A percentile compares a stretch with the other conserved stretches of the same genome.
phyloP scores from a whole-genome alignment of 2,888 invertebrate genomes.

The Drosophila pseudotakahashii region DNA sequence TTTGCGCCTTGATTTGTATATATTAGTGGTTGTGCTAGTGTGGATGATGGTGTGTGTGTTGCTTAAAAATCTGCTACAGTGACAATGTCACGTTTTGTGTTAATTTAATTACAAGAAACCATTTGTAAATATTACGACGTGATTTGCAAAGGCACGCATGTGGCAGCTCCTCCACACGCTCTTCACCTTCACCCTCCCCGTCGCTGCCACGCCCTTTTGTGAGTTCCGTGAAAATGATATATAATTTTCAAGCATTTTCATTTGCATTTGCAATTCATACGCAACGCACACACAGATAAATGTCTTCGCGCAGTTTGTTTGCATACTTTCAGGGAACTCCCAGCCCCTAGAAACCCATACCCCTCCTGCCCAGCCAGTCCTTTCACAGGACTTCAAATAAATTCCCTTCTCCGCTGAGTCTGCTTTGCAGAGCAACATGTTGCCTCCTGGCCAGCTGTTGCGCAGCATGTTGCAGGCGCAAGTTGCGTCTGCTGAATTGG shows the following conservation, averaged over 20 bases:
- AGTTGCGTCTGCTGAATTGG: constrained; percentile 1
- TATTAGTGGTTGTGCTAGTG: constrained; percentile 1
- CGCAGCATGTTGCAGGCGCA: background rate
- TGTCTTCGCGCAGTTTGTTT: constrained; percentile 53
- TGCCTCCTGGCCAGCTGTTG: constrained; percentile 21
- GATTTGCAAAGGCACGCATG: constrained; percentile 72
- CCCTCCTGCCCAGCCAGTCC: background rate
- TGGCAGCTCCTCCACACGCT: background rate
- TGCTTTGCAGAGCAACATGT: constrained; percentile 56
- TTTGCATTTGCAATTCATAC: constrained; percentile 71
- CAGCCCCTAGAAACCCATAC: background rate
- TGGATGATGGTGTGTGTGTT: constrained; percentile 34
- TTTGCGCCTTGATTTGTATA: constrained; percentile 57
- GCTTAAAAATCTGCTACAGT: constrained; percentile 77
- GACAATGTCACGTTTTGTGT: constrained; percentile 79
- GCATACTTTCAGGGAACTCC: constrained; percentile 28
- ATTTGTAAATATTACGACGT: constrained; percentile 79
- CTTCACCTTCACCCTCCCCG: background rate
- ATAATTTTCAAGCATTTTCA: constrained; percentile 64
- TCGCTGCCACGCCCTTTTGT: constrained; percentile 5
- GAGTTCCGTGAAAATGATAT: constrained; percentile 55
- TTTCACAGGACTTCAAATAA: background rate
- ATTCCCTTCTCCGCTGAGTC: constrained; percentile 33
- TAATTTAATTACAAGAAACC: constrained; percentile 79
- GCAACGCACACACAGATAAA: constrained; percentile 27